phyloP scores from a whole-genome alignment of 2,888 invertebrate genomes.

The Drosophila barbarae region DNA sequence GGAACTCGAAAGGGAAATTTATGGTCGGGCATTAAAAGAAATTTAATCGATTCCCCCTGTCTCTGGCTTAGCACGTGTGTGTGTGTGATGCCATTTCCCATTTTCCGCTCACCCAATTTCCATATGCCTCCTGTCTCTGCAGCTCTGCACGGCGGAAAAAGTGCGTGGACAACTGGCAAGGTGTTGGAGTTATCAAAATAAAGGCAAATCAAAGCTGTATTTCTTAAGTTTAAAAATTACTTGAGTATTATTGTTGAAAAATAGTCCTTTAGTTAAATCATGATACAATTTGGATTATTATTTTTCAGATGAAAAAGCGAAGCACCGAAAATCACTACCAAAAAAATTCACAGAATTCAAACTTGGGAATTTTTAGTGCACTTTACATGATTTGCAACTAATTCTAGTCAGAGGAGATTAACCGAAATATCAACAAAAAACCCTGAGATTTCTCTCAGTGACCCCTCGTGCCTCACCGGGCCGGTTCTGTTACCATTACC shows the following conservation, averaged over 20 bases:
- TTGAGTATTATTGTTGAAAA: not conserved
- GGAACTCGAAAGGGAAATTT: constrained; percentile 66
- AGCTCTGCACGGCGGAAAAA: constrained; percentile 6
- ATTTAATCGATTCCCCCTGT: constrained; percentile 64
- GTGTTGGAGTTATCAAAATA: not conserved
- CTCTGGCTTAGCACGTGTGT: constrained; percentile 37
- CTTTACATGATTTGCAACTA: not conserved
- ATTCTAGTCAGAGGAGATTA: not conserved
- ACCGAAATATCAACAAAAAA: not conserved
- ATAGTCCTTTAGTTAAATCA: too few species aligned
- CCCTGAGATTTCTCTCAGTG: not conserved
- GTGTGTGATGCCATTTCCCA: constrained; percentile 27
- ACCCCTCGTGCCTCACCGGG: not conserved
- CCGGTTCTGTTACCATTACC: constrained; percentile 23
- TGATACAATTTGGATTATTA: too few species aligned
- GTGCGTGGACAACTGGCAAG: not conserved
- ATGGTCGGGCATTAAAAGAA: constrained; percentile 67
- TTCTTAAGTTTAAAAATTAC: not conserved
- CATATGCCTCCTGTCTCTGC: constrained; percentile 29
- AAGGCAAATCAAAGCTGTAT: not conserved
- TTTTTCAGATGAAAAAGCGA: too few species aligned
- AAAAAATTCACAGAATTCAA: not conserved
- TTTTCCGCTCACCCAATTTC: constrained; percentile 23
- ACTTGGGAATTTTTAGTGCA: not conserved
- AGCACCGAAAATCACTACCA: too few species aligned